Evolutionary conservation across 2,797 vertebrate species (phyloP).

Genomic region (Selene dorsalis): DNA sequence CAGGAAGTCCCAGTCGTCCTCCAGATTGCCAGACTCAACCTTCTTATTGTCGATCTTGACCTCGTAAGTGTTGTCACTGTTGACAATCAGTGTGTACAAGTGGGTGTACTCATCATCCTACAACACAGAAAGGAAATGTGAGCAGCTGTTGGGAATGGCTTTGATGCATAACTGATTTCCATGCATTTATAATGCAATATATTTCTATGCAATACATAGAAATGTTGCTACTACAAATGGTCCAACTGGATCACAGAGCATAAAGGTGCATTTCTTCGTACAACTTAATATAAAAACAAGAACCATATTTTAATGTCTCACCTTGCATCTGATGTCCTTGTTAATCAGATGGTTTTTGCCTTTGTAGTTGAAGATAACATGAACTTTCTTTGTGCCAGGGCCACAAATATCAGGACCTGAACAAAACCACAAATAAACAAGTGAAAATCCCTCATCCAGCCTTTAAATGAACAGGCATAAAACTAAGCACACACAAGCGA

Average conservation of each 20-base stretch:
- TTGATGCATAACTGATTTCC: not conserved
- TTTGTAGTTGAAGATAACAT: slow-evolving; percentile 90
- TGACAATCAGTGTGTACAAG: slow-evolving; percentile 88
- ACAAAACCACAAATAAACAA: slow-evolving; percentile 11
- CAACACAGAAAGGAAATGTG: slow-evolving; percentile 6
- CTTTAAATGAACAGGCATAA: not conserved
- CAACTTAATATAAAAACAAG: not conserved
- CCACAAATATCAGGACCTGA: slow-evolving; percentile 92
- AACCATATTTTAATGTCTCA: slow-evolving; percentile 61
- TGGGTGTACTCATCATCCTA: slow-evolving; percentile 90
- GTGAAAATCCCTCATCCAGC: not conserved
- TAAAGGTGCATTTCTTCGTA: not conserved
- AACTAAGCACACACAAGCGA: not conserved
- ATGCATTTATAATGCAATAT: not conserved
- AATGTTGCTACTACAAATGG: not conserved
- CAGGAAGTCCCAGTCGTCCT: slow-evolving; percentile 90
- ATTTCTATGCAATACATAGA: not conserved
- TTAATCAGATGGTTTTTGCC: slow-evolving; percentile 91
- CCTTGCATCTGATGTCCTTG: slow-evolving; percentile 90
- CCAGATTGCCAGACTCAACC: slow-evolving; percentile 85
- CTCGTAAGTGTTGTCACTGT: slow-evolving; percentile 89
- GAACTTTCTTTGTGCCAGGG: slow-evolving; percentile 91
- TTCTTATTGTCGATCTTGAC: slow-evolving; percentile 92
- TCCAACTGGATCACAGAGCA: not conserved
- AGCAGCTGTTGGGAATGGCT: not conserved